Evolutionary conservation across 2,888 invertebrate genomes (phyloP), one percentile per base, ranked within the genome.

Genomic region (Eupithecia dodoneata): DNA sequence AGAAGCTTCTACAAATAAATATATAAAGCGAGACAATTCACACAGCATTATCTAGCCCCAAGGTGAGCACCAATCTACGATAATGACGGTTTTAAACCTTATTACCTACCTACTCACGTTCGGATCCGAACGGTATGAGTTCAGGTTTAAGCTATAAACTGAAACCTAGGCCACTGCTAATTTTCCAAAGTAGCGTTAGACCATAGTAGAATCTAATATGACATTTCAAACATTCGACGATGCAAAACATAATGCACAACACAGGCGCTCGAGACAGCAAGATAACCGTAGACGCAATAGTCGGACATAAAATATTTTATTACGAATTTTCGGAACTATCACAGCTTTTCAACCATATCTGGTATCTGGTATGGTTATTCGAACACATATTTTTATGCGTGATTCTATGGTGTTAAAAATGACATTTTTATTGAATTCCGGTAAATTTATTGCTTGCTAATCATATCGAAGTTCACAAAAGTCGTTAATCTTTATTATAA

Each of bases 401-500:
- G 42, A 44, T 45, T 72, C 66, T 66, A 52, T 66, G 30, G 70
- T 59, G 52, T 41, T 15, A 18, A 49, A 59, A 59, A 4, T 63
- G 59, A 18, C 45, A 63, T 12, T 63, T 74, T 71, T 63, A 74
- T 74, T 74, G 41, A 63, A 71, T 59, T 70, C 45, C 63, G 74
- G 59, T 74, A 69, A 69, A 74, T 67, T 67, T 70, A 70, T 70
- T 45, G 70, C 49, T 70, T 45, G 70, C 49, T 30, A 69, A 69
- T 69, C 42, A 44, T 70, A 70, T 70, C 70, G 13, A 45, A 45
- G 49, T 70, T 47, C 70, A 70, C 9, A 45, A 70, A 70, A 70
- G 4, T 30, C 45, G n/a, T n/a, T 44, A 45, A 45, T 42, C 13
- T 13, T 66, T 42, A 7, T 42, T 42, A 42, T 30, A 66, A 70